Evolutionary conservation across 2,888 invertebrate genomes (phyloP), one percentile per base, ranked within the genome.

Genomic region (Protonemura montana): DNA sequence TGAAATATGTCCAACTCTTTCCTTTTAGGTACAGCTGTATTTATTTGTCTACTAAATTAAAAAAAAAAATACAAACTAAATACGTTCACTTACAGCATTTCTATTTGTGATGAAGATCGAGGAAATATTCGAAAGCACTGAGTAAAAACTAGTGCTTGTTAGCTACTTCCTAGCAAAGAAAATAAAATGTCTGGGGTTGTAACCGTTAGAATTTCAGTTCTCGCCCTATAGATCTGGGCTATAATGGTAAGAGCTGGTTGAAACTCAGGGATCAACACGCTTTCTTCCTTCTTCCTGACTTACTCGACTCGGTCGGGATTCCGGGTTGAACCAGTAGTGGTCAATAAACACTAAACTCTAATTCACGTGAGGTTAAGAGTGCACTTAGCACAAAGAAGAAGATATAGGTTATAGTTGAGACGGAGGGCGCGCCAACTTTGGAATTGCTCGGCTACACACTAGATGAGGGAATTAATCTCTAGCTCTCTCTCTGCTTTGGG

Each of bases 1-100:
- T 84, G 84, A 84, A 84, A 84, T 84, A 84, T 84, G 76, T 84
- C 84, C 59, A 76, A 84, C 26, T 28, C 27, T 29, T 27, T 59
- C 28, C 26, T 6, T 59, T 10, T 59, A 59, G 29, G 28, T 28
- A 76, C 76, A 84, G 76, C 42, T 76, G 59, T 59, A 76, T 76
- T 84, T 25, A 84, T 84, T 84, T 59, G 28, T 76, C 84, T 84
- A 26, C 42, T 83, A 83, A 26, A 13, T n/a, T 42, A 16, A 16
- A 82, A 5, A 7, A 7, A 7, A 59, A 59, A 59, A 13, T 59
- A 21, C 59, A 59, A 59, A 59, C 13, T 16, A 59, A 21, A 1
- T 59, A 59, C 16, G 7, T 59, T 59, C 7, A 59, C 13, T 59
- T 59, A 59, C 21, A 59, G 21, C 59, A 59, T 59, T 59, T 59